These are phyloP conservation scores for Actinemys pallida DNA, from an alignment of 2,113 vertebrate species.

Conservation along the genomic window DNA sequence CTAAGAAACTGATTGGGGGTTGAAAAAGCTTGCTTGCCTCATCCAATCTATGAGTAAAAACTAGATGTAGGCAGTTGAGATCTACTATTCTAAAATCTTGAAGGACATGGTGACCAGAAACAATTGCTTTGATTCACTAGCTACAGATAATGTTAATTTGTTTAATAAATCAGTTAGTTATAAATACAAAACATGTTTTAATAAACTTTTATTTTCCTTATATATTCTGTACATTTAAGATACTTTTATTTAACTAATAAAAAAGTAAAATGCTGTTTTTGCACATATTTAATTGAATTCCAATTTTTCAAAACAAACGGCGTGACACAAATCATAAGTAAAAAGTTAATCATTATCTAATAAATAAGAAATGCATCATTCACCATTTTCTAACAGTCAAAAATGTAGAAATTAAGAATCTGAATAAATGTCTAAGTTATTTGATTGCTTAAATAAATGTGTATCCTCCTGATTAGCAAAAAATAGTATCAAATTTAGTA, in stretches of 20 bases:
- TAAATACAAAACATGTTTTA: neutral
- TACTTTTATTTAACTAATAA: neutral
- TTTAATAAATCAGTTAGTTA: neutral
- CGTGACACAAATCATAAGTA: neutral
- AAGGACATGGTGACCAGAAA: neutral
- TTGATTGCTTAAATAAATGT: neutral
- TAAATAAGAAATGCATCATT: neutral
- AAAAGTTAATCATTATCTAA: neutral
- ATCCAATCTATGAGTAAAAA: neutral
- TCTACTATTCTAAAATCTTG: neutral
- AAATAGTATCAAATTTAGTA: neutral
- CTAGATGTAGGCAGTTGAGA: neutral
- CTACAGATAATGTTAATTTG: neutral
- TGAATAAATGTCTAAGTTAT: neutral
- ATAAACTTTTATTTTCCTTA: neutral
- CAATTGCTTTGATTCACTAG: neutral
- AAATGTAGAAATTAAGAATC: neutral
- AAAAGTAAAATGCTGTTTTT: neutral
- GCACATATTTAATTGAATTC: neutral
- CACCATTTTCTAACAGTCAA: neutral
- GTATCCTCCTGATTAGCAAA: neutral
- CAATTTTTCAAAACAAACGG: neutral
- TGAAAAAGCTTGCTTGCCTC: neutral
- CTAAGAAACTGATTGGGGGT: neutral
- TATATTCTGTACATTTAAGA: neutral